phyloP scores from a whole-genome alignment of 2,888 invertebrate genomes.

The Papilio demoleus region DNA sequence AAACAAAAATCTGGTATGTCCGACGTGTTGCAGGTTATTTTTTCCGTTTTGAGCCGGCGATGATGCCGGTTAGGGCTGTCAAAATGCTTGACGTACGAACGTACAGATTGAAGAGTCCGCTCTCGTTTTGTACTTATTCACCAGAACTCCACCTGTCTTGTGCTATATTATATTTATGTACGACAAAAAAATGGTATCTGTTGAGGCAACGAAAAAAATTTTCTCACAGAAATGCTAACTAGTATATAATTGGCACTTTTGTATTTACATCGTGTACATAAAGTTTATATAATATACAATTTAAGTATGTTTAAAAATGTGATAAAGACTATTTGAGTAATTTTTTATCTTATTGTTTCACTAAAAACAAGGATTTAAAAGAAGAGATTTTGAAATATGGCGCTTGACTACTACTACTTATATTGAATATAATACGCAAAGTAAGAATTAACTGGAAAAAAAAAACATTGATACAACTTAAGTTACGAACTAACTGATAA shows the following conservation, averaged over 20 bases:
- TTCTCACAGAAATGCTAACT: neutral
- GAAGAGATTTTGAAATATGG: too few species aligned
- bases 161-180: constrained; percentile 65
- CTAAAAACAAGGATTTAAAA: too few species aligned
- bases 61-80: constrained; percentile 82
- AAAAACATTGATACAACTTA: neutral
- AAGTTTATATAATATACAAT: too few species aligned
- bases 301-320: too few species aligned
- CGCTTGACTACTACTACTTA: too few species aligned
- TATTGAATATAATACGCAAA: too few species aligned
- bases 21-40: constrained; percentile 56
- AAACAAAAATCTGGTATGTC: constrained; percentile 47
- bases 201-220: neutral
- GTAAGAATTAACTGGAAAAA: too few species aligned
- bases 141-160: constrained; percentile 67
- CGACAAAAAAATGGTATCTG: constrained; percentile 22
- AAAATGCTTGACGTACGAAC: constrained; percentile 79
- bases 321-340: too few species aligned
- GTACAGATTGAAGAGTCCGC: constrained; percentile 78
- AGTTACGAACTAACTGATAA: neutral
- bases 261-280: too few species aligned
- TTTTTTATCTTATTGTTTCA: too few species aligned
- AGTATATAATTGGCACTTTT: neutral
- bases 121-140: constrained; percentile 73
- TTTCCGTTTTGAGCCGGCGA: constrained; percentile 60